Evolutionary conservation across 2,113 vertebrate species (phyloP), one percentile per base, ranked within the genome.

Genomic region (Cheirogaleus medius): DNA sequence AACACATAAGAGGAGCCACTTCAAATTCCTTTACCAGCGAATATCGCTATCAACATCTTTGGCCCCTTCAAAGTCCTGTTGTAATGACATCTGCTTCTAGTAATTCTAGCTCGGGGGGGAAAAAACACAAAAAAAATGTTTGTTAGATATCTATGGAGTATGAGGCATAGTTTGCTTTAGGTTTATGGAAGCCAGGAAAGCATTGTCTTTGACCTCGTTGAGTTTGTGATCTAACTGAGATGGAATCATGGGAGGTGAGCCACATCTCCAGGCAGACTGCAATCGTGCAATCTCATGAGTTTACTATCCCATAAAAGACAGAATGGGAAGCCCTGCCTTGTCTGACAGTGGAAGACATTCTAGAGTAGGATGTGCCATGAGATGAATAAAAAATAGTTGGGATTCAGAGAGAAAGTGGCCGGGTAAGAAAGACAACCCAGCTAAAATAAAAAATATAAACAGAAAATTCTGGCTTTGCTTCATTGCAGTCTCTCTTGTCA

Each of bases 261-360:
- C 6, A 25, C 8, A 14, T 23, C 2, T 7, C 52, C 23, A 54
- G 3, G 3, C 17, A 8, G 42, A 44, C 52, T 10, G 1, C 20
- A 25, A 37, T 29, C 8, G 8, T 6, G 1, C 17, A 9, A 32
- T 11, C 5, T 39, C 18, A 8, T 3, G 12, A n/a, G 15, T 47
- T 39, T 7, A 15, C 5, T 0, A 1, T 44, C 1, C 25, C 7
- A 0, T 8, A 7, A 34, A 76, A 54, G 1, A 18, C 32, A 20
- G 37, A 39, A 47, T 5, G 47, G 47, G 23, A 25, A 37, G 18
- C 49, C 9, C 2, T 71, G 25, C 20, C 3, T 6, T 18, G 32
- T 2, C 39, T 21, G 20, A 23, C 63, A 63, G 34, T 2, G 34
- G 5, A 47, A 14, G 44, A 21, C 34, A 18, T 2, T 20, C n/a